phyloP scores from a whole-genome alignment of 2,888 invertebrate genomes.

The Melieria crassipennis region DNA sequence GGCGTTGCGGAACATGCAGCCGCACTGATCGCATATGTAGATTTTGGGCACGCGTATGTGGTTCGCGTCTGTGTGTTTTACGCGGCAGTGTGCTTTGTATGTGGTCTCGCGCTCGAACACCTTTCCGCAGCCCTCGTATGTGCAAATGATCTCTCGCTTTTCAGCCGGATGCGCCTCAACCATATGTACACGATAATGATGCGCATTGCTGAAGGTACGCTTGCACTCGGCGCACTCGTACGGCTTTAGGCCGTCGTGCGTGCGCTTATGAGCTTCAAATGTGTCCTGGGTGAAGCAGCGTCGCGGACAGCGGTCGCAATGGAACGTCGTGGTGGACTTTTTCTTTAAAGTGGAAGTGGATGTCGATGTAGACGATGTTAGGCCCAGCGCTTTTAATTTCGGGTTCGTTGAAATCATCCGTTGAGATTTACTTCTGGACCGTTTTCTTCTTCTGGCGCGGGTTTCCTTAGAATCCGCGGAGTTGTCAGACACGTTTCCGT shows the following conservation, averaged over 20 bases:
- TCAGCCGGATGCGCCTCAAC: constrained; percentile 41
- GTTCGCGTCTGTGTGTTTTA: constrained; percentile 38
- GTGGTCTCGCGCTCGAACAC: constrained; percentile 42
- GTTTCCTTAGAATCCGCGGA: no score
- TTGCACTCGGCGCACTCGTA: constrained; percentile 44
- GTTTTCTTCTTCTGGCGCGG: no score
- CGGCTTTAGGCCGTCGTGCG: constrained; percentile 41
- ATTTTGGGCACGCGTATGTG: constrained; percentile 18
- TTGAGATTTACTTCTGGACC: no score
- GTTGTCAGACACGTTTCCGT: no score
- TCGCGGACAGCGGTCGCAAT: constrained; percentile 43
- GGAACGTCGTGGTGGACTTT: constrained; percentile 32
- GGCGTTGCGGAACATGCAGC: constrained; percentile 43
- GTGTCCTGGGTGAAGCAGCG: constrained; percentile 42
- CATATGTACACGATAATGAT: constrained; percentile 42
- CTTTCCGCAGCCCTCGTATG: constrained; percentile 45
- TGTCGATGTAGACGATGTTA: no score
- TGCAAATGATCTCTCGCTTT: constrained; percentile 42
- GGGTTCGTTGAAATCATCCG: no score
- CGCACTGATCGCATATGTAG: constrained; percentile 49
- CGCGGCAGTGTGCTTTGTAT: constrained; percentile 43
- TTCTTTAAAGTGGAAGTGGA: no score
- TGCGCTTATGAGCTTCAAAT: constrained; percentile 33
- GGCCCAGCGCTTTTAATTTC: no score
- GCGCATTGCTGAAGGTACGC: constrained; percentile 41